Conservation (phyloP, 2,888 invertebrate genomes). For the Anthophora plumipes region DNA sequence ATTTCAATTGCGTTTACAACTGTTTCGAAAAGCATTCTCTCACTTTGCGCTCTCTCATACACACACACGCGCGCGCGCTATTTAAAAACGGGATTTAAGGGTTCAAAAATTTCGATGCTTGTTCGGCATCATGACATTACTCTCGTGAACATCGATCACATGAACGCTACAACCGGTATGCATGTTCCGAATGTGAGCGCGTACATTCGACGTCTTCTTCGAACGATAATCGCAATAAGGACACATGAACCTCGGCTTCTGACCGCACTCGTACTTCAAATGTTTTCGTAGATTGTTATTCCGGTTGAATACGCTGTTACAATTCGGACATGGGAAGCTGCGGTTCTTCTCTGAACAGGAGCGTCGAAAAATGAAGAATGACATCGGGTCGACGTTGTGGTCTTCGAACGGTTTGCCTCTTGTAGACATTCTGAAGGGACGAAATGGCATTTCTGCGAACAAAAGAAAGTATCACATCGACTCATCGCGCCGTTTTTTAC, state of each 20-base stretch:
- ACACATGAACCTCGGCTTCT: constrained; percentile 82
- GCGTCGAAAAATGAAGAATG: constrained; percentile 47
- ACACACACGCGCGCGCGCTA: neutral
- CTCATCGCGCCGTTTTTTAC: too few relatives aligned
- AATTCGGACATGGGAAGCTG: constrained; percentile 77
- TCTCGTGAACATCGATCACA: constrained; percentile 71
- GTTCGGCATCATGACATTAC: too few relatives aligned
- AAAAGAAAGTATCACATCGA: constrained; percentile 53
- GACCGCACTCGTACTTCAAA: constrained; percentile 82
- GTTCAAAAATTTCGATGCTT: neutral
- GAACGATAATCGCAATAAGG: constrained; percentile 79
- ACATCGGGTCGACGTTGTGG: constrained; percentile 19
- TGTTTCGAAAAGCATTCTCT: too few relatives aligned
- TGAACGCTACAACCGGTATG: constrained; percentile 74
- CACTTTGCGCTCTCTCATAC: too few relatives aligned
- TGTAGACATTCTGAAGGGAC: neutral
- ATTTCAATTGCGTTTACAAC: too few relatives aligned
- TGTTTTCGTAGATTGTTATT: constrained; percentile 80
- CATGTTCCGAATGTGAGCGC: constrained; percentile 77
- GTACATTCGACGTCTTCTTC: constrained; percentile 77
- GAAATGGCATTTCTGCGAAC: constrained; percentile 66
- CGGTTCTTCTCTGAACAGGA: constrained; percentile 53
- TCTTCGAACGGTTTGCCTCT: too few relatives aligned
- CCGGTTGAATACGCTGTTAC: constrained; percentile 78
- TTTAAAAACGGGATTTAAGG: too few relatives aligned